These are phyloP conservation scores for Tychaedon coryphoeus DNA, from an alignment of 2,113 vertebrate genomes.

Conservation along the genomic window DNA sequence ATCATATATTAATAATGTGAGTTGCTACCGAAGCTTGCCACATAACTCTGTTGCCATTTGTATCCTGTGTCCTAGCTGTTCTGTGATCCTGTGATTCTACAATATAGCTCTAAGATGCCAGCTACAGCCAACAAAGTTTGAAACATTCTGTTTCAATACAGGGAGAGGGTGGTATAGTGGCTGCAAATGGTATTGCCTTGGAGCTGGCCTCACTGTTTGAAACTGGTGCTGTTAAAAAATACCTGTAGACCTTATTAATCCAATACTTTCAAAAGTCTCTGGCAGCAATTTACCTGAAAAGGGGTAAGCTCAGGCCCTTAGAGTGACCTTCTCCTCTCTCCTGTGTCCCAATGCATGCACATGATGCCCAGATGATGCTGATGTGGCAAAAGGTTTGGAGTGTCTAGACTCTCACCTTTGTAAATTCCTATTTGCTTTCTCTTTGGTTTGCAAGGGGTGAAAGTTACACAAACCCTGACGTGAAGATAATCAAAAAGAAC, in stretches of 20 bases:
- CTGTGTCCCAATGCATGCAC: background rate
- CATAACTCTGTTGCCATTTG: background rate
- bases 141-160: background rate
- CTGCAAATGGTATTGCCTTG: background rate
- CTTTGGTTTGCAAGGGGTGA: background rate
- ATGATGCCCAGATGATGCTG: background rate
- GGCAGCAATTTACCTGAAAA: background rate
- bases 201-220: background rate
- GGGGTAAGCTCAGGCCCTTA: background rate
- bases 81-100: background rate
- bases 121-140: background rate
- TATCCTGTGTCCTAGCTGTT: background rate
- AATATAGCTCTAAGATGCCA: background rate
- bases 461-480: background rate
- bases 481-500: background rate
- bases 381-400: background rate
- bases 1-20: background rate
- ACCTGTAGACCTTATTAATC: background rate
- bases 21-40: background rate
- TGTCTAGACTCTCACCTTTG: background rate
- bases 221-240: background rate
- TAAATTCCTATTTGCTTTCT: background rate
- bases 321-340: background rate
- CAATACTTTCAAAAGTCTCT: background rate
- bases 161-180: background rate